Percentiles rank a stretch among this genome's conserved stretches.
phyloP scores from a whole-genome alignment of 2,113 vertebrate genomes.

The Prietella phreatophila region DNA sequence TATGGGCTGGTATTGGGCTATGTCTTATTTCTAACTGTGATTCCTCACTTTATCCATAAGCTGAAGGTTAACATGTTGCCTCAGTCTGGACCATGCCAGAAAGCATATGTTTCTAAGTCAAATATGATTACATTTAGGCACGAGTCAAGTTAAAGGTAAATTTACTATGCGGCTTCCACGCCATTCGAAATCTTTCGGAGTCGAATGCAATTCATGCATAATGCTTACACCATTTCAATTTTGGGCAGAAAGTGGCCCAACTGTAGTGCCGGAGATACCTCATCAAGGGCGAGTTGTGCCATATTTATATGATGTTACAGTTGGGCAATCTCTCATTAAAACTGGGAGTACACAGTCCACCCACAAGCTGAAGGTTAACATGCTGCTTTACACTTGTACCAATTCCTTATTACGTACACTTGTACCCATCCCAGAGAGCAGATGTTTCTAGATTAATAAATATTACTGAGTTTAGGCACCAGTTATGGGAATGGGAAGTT shows the following conservation, averaged over 20 bases:
- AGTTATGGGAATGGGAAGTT: not conserved
- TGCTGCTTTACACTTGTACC: not conserved
- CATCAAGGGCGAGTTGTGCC: not conserved
- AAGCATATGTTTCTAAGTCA: not conserved
- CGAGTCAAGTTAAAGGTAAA: not conserved
- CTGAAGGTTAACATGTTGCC: not conserved
- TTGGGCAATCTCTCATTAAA: not conserved
- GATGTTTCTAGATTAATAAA: not conserved
- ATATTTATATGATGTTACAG: not conserved
- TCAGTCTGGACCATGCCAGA: not conserved
- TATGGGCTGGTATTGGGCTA: not conserved
- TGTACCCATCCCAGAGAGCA: not conserved
- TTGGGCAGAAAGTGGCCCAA: not conserved
- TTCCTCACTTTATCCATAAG: not conserved
- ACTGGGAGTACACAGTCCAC: not conserved
- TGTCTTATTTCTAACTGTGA: not conserved
- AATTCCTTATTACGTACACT: not conserved
- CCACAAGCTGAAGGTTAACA: not conserved
- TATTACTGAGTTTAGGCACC: not conserved
- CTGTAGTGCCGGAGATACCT: not conserved
- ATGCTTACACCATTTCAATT: not conserved
- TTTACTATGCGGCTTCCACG: not conserved
- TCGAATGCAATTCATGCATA: not conserved
- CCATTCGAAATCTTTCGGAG: not conserved
- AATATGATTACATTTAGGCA: not conserved